A percentile compares a stretch with the other conserved stretches of the same genome.
These are phyloP conservation scores for Eulithis prunata DNA, from an alignment of 2,888 invertebrate genomes.

Conservation along the genomic window DNA sequence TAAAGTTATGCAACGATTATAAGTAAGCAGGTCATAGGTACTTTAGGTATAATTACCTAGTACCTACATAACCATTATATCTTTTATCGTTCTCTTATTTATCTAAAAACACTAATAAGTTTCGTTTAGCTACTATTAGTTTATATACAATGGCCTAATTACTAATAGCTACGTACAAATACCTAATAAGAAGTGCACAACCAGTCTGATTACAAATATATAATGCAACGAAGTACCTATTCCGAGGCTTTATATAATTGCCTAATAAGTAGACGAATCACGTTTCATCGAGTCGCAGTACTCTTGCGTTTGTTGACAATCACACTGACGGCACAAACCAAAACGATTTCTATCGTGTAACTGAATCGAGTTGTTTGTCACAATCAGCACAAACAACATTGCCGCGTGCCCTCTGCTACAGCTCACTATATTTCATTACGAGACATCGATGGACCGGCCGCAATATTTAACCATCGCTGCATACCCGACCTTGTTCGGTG, in stretches of 20 bases:
- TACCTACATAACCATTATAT: no score
- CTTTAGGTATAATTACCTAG: no score
- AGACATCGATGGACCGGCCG: conserved; percentile 41
- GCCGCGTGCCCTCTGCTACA: conserved; percentile 31
- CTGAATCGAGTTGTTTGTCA: conserved; percentile 31
- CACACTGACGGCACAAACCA: conserved; percentile 60
- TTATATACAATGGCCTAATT: no score
- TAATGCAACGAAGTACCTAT: conserved; percentile 38
- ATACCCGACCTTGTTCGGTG: conserved; percentile 55
- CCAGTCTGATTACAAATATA: conserved; percentile 38
- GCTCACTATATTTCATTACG: conserved; percentile 30
- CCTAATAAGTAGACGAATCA: conserved; percentile 63
- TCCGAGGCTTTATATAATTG: conserved; percentile 51
- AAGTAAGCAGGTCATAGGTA: no score
- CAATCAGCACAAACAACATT: conserved; percentile 42
- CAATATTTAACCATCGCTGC: conserved; percentile 34
- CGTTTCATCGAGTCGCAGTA: conserved; percentile 55
- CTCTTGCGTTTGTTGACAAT: conserved; percentile 63
- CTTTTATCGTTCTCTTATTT: no score
- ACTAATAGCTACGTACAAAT: no score
- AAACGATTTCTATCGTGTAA: conserved; percentile 57
- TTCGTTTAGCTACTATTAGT: no score
- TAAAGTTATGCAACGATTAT: no score
- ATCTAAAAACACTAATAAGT: no score
- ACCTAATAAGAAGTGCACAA: conserved; percentile 15